A percentile compares a stretch with the other conserved stretches of the same genome.
Conservation (phyloP, 2,797 vertebrate genomes). For the Clamator glandarius region DNA sequence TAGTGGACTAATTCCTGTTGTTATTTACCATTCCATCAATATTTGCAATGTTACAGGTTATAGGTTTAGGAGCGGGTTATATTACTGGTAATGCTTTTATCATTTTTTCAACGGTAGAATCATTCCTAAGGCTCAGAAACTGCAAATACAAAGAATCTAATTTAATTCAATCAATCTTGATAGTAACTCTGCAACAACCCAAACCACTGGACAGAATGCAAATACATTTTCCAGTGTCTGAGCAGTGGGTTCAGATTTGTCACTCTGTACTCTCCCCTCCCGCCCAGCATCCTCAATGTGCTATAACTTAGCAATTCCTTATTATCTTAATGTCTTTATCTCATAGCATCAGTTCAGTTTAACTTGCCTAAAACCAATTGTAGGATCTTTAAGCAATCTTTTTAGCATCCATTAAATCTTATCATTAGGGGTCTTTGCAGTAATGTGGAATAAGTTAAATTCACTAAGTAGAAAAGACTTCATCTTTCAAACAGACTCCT, state of each 20-base stretch:
- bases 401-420: conserved; percentile 44
- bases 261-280: background rate
- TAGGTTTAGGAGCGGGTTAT: background rate
- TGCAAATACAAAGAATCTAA: background rate
- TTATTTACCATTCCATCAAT: background rate
- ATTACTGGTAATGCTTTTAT: background rate
- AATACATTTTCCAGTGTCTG: background rate
- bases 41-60: background rate
- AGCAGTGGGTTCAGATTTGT: background rate
- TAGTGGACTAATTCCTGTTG: background rate
- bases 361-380: conserved; percentile 22
- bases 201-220: background rate
- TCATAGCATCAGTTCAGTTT: background rate
- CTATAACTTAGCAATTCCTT: background rate
- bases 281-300: background rate
- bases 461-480: background rate
- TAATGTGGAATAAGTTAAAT: background rate
- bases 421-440: conserved; percentile 13
- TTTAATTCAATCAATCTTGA: background rate
- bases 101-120: background rate
- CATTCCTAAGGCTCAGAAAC: background rate
- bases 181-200: background rate
- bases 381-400: background rate
- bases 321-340: background rate
- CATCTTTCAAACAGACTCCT: conserved; percentile 51